These are phyloP conservation scores for Bubo blakistoni DNA, from an alignment of 2,113 vertebrate species.

Conservation along the genomic window DNA sequence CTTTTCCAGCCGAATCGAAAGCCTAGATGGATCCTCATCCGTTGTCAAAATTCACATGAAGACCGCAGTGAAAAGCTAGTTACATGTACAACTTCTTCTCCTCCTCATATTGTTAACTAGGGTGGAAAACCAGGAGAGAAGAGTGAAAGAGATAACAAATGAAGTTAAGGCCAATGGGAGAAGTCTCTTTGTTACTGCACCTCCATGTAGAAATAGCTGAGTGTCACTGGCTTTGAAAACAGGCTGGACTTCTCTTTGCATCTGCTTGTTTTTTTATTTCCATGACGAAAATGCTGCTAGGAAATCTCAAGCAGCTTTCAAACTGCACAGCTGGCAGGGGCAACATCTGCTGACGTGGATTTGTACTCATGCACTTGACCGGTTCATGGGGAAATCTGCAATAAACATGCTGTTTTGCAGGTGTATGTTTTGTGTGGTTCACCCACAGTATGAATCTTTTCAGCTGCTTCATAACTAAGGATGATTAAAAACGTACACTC, in stretches of 20 bases:
- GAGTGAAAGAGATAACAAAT: neutral
- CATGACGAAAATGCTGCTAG: neutral
- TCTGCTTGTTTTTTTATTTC: neutral
- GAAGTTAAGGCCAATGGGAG: neutral
- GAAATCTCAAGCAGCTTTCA: neutral
- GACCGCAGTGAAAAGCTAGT: neutral
- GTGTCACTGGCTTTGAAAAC: neutral
- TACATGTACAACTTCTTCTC: neutral
- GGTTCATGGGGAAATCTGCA: neutral
- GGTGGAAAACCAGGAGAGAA: neutral
- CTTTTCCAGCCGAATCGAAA: neutral
- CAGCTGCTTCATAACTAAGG: neutral
- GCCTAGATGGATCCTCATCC: neutral
- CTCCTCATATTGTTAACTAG: neutral
- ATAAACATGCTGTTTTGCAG: neutral
- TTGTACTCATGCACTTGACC: rapidly evolving
- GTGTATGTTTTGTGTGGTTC: neutral
- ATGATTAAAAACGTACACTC: neutral
- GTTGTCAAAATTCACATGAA: neutral
- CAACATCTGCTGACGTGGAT: neutral
- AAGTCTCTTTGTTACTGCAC: neutral
- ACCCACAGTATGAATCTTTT: neutral
- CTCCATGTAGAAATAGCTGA: neutral
- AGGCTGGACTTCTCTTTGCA: neutral
- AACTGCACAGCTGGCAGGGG: neutral